These are phyloP conservation scores for Cerceris ruficornis DNA, from an alignment of 2,888 invertebrate species.

Conservation along the genomic window DNA sequence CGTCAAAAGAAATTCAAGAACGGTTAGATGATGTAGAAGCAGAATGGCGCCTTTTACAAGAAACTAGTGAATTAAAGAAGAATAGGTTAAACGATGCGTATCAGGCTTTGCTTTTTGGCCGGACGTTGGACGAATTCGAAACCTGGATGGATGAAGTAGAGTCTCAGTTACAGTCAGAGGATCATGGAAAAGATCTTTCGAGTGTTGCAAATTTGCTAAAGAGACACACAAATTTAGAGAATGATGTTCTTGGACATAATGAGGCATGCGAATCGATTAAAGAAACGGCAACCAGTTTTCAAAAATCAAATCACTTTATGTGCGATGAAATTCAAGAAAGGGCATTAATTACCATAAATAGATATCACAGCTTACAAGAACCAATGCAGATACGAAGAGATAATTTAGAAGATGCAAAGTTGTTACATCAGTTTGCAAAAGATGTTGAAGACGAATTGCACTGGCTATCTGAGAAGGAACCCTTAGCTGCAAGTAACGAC, in stretches of 20 bases:
- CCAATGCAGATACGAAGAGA: conserved; percentile 95
- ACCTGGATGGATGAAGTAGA: conserved; percentile 96
- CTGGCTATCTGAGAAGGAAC: conserved; percentile 93
- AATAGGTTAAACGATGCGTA: conserved; percentile 94
- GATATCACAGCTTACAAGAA: conserved; percentile 92
- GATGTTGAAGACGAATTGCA: conserved; percentile 96
- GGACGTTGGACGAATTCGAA: conserved; percentile 96
- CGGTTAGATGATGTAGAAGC: conserved; percentile 92
- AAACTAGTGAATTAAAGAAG: conserved; percentile 91
- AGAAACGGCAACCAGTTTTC: conserved; percentile 90
- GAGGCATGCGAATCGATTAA: conserved; percentile 92
- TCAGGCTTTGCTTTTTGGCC: conserved; percentile 93
- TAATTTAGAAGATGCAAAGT: conserved; percentile 94
- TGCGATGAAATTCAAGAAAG: conserved; percentile 91
- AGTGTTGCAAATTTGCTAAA: conserved; percentile 92
- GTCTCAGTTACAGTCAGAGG: conserved; percentile 88
- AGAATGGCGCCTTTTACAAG: conserved; percentile 93
- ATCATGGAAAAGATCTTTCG: conserved; percentile 94
- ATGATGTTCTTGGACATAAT: conserved; percentile 91
- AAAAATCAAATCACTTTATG: conserved; percentile 93
- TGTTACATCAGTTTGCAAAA: conserved; percentile 93
- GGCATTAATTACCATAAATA: conserved; percentile 87
- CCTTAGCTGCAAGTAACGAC: conserved; percentile 87
- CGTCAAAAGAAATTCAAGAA: conserved; percentile 91
- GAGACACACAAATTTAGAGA: conserved; percentile 91